These are phyloP conservation scores for Epicauta chinensis DNA, from an alignment of 1,140 invertebrate genomes.

Conservation along the genomic window DNA sequence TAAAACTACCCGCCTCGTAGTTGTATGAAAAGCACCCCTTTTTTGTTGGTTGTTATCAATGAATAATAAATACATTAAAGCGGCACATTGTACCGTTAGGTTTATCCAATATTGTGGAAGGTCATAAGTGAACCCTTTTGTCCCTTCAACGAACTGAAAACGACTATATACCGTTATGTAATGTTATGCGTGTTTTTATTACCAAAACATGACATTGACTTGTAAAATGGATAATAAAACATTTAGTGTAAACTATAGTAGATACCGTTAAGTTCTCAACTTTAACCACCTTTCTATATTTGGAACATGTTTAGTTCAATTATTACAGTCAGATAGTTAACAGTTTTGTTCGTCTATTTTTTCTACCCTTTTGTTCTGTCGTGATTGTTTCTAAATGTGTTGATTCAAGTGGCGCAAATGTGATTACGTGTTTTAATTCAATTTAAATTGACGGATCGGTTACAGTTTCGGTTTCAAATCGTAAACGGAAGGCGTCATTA, in stretches of 20 bases:
- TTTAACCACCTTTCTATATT: conserved; percentile 22
- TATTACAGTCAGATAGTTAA: neutral
- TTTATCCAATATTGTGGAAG: conserved; percentile 28
- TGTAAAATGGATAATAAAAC: conserved; percentile 33
- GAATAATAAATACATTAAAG: too few species aligned
- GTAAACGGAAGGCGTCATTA: too few species aligned
- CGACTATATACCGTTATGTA: conserved; percentile 27
- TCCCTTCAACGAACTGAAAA: conserved; percentile 8
- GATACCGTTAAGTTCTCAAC: conserved; percentile 30
- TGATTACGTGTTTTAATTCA: too few species aligned
- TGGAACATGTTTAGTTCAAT: conserved; percentile 20
- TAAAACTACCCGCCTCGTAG: too few species aligned
- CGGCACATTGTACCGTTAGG: conserved; percentile 11
- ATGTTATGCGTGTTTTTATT: conserved; percentile 36
- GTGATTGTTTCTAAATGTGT: too few species aligned
- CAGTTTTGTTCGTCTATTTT: too few species aligned
- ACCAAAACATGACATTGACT: conserved; percentile 33
- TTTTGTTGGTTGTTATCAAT: too few species aligned
- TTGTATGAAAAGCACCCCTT: too few species aligned
- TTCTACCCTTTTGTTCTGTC: too few species aligned
- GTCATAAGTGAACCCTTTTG: conserved; percentile 28
- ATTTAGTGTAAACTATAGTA: conserved; percentile 27
- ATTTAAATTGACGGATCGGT: too few species aligned
- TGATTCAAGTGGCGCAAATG: too few species aligned
- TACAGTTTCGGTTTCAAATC: too few species aligned